A percentile compares a stretch with the other conserved stretches of the same genome.
These are phyloP conservation scores for Corydoras sp. DNA, from an alignment of 2,113 vertebrate genomes.

Conservation along the genomic window DNA sequence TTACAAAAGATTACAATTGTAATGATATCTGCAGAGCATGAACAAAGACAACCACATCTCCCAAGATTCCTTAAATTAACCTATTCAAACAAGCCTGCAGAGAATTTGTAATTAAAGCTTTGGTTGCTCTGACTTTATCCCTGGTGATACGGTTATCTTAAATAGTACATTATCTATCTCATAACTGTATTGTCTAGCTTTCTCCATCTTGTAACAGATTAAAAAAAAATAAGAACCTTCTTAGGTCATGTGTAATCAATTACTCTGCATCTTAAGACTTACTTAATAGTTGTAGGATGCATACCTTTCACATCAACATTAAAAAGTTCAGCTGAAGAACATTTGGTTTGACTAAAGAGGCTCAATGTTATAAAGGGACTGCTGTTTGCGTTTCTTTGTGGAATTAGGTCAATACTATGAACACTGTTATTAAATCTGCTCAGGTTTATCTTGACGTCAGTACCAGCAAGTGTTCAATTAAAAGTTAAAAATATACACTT, in stretches of 20 bases:
- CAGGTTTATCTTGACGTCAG: neutral
- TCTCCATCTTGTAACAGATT: neutral
- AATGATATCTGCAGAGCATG: conserved; percentile 27
- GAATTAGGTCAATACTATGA: neutral
- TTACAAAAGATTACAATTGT: conserved; percentile 17
- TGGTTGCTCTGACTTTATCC: neutral
- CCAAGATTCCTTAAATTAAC: conserved; percentile 17
- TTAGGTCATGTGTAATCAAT: too few species aligned
- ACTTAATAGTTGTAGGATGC: too few species aligned
- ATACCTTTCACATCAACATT: neutral
- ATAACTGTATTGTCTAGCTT: neutral
- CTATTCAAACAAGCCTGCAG: conserved; percentile 24
- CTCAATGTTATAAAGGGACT: conserved; percentile 4
- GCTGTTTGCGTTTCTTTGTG: conserved; percentile 2
- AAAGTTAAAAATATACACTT: conserved; percentile 3
- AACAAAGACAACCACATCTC: conserved; percentile 8
- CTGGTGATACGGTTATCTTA: neutral
- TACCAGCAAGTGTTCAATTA: conserved; percentile 8
- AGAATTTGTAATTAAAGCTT: conserved; percentile 31
- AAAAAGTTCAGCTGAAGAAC: neutral
- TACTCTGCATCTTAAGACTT: too few species aligned
- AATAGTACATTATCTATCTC: neutral
- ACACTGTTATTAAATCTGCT: conserved; percentile 16
- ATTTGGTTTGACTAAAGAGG: neutral
- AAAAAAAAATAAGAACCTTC: too few species aligned